phyloP scores from a whole-genome alignment of 2,797 vertebrate species.

The Coregonus sp. region DNA sequence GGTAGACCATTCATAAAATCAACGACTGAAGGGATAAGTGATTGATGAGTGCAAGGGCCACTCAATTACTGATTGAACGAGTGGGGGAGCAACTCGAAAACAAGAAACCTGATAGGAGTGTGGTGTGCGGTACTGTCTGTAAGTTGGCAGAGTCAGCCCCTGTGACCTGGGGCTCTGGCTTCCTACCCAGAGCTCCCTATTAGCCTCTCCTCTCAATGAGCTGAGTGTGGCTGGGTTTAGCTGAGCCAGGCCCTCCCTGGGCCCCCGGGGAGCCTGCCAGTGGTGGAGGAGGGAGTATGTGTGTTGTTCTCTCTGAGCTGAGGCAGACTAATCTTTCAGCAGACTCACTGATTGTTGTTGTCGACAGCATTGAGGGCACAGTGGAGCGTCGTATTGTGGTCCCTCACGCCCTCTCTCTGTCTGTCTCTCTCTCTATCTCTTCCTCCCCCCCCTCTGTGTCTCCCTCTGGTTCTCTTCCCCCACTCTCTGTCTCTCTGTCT shows the following conservation, averaged over 20 bases:
- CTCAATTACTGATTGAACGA: too few species aligned
- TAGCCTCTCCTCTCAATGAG: conserved; percentile 25
- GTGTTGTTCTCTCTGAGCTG: conserved; percentile 16
- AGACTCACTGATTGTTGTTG: conserved; percentile 7
- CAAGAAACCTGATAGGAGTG: background rate
- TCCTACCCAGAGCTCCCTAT: conserved; percentile 34
- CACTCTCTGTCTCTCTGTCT: background rate
- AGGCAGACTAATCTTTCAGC: conserved; percentile 28
- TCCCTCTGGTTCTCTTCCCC: background rate
- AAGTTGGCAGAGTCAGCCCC: background rate
- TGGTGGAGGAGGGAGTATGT: conserved; percentile 1
- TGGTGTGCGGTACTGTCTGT: background rate
- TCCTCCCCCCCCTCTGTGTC: background rate
- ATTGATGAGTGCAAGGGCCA: too few species aligned
- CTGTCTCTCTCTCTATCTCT: background rate
- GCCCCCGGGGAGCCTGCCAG: conserved; percentile 17
- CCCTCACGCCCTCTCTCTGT: background rate
- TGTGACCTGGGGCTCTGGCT: conserved; percentile 17
- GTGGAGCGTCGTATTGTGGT: background rate
- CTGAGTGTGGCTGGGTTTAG: conserved; percentile 23
- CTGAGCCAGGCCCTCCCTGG: conserved; percentile 26
- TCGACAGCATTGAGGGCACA: background rate
- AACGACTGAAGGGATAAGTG: too few species aligned
- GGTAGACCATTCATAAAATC: too few species aligned
- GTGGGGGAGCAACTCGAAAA: background rate